Percentiles rank a stretch among this genome's conserved stretches.
Evolutionary conservation across 2,888 invertebrate genomes (phyloP).

Genomic region (Fragum whitleyi): DNA sequence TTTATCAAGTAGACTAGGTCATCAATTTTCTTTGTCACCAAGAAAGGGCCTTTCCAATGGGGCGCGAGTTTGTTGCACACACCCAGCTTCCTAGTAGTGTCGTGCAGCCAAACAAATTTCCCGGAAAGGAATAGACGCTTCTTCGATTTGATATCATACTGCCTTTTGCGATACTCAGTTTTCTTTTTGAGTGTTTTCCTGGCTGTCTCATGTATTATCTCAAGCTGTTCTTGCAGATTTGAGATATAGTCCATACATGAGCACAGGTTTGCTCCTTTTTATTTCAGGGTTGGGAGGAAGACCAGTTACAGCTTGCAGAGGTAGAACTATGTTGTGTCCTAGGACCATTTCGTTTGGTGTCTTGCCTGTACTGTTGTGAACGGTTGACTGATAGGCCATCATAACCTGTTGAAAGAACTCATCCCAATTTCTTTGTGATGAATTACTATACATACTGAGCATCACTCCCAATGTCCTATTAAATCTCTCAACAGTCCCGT

Average conservation of each 20-base stretch:
- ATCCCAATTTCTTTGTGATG: too few species aligned
- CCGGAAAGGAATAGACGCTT: neutral
- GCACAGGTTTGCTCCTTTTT: too few species aligned
- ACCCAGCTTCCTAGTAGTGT: slow-evolving; percentile 21
- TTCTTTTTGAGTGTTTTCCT: slow-evolving; percentile 28
- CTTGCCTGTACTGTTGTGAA: too few species aligned
- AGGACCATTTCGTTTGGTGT: slow-evolving; percentile 60
- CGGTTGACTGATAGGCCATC: slow-evolving; percentile 67
- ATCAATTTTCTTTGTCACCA: too few species aligned
- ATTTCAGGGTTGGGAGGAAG: slow-evolving; percentile 41
- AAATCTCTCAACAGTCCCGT: slow-evolving; percentile 75
- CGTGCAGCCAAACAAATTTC: slow-evolving; percentile 24
- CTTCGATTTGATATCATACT: slow-evolving; percentile 35
- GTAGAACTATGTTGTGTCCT: slow-evolving; percentile 51
- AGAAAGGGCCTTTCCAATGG: slow-evolving; percentile 42
- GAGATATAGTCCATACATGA: too few species aligned
- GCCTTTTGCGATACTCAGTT: slow-evolving; percentile 31
- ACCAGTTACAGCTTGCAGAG: too few species aligned
- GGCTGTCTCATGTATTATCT: too few species aligned
- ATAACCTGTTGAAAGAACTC: slow-evolving; percentile 57
- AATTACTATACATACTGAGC: too few species aligned
- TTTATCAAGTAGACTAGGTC: too few species aligned
- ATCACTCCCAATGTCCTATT: slow-evolving; percentile 71
- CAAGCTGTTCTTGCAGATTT: too few species aligned
- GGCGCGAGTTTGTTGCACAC: slow-evolving; percentile 45